phyloP scores from a whole-genome alignment of 2,888 invertebrate species.

The Lithosia quadra region DNA sequence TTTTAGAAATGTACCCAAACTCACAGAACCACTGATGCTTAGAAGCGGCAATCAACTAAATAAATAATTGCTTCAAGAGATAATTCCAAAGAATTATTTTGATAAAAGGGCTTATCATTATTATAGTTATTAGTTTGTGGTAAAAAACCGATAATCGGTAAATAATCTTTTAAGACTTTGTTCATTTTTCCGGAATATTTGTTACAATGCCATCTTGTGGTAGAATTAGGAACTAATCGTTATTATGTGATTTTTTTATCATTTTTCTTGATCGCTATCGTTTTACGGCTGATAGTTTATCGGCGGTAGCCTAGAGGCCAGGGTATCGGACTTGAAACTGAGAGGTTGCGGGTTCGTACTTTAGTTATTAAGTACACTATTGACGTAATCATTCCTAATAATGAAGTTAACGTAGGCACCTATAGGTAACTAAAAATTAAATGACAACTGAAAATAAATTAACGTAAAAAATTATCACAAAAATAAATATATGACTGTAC shows the following conservation, averaged over 20 bases:
- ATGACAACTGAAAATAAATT: no score
- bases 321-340: background rate
- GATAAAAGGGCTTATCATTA: constrained; percentile 9
- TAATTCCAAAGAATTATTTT: constrained; percentile 4
- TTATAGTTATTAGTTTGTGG: background rate
- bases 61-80: constrained; percentile 9
- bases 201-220: background rate
- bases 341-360: background rate
- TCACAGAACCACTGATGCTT: background rate
- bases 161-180: background rate
- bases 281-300: background rate
- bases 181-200: background rate
- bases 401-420: no score
- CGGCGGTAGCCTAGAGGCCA: background rate
- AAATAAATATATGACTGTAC: no score
- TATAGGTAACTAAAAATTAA: no score
- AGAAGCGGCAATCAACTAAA: constrained; percentile 6
- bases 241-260: background rate
- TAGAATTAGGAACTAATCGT: background rate
- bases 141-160: background rate
- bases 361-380: no score
- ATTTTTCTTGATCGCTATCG: no score
- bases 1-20: background rate
- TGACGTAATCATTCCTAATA: no score
- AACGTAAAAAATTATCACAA: no score